Evolutionary conservation across 2,113 vertebrate species (phyloP).

Genomic region (Tamias sibiricus): DNA sequence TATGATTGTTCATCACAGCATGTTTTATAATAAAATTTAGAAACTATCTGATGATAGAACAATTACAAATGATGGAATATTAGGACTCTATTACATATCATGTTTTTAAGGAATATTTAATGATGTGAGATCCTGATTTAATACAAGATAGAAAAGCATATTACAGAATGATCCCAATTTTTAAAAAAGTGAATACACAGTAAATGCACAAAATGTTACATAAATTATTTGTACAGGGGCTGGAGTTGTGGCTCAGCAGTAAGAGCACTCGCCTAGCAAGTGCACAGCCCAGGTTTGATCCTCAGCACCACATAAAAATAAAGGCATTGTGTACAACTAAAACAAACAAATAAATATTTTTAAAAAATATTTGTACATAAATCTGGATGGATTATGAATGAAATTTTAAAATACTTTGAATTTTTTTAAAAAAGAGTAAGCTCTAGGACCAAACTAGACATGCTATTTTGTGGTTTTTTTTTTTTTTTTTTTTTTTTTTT

Average conservation of each 20-base stretch:
- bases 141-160: not conserved
- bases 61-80: slow-evolving; percentile 32
- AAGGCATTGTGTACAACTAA: too few relatives aligned
- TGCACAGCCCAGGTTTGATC: too few relatives aligned
- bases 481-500: too few relatives aligned
- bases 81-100: not conserved
- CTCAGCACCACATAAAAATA: too few relatives aligned
- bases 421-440: not conserved
- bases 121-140: not conserved
- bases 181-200: not conserved
- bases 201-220: not conserved
- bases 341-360: too few relatives aligned
- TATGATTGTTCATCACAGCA: not conserved
- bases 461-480: not conserved
- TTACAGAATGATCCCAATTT: not conserved
- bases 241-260: too few relatives aligned
- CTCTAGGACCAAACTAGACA: not conserved
- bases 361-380: too few relatives aligned
- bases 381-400: too few relatives aligned
- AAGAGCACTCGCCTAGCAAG: too few relatives aligned
- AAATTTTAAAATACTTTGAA: too few relatives aligned
- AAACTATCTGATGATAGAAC: slow-evolving; percentile 10
- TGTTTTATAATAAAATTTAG: slow-evolving; percentile 40
- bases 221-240: too few relatives aligned
- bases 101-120: slow-evolving; percentile 15